Evolutionary conservation across 2,797 vertebrate genomes (phyloP).

Genomic region (Eleutherodactylus coqui): DNA sequence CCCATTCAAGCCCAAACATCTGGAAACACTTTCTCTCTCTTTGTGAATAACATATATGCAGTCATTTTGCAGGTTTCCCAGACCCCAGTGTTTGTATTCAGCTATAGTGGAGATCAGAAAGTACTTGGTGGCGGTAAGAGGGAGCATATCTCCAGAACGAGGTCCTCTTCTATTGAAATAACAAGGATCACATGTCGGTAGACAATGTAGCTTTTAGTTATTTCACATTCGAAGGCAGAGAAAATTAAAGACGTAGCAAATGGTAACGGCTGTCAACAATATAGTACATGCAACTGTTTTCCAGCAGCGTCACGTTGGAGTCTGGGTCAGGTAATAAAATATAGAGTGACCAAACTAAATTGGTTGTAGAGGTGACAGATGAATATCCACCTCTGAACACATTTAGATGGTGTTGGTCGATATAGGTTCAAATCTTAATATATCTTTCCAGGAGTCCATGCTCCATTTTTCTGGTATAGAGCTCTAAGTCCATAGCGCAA

Average conservation of each 20-base stretch:
- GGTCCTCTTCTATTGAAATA: not conserved
- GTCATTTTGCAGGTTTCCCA: slow-evolving; percentile 29
- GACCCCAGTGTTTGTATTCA: slow-evolving; percentile 28
- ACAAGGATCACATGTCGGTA: not conserved
- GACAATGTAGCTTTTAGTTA: not conserved
- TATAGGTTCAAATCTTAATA: not conserved
- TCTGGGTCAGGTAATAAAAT: not conserved
- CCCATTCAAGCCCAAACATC: slow-evolving; percentile 45
- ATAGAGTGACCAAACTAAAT: not conserved
- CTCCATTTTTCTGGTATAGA: no score
- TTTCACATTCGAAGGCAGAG: not conserved
- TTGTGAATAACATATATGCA: slow-evolving; percentile 42
- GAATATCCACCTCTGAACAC: not conserved
- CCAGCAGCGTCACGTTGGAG: no score
- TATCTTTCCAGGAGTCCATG: no score
- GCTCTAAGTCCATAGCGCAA: no score
- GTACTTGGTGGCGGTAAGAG: not conserved
- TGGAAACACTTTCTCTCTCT: slow-evolving; percentile 50
- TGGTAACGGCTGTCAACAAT: not conserved
- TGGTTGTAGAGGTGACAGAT: not conserved
- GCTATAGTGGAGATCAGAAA: not conserved
- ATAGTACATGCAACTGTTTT: no score
- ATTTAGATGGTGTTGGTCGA: not conserved
- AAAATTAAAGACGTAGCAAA: not conserved
- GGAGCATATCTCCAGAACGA: not conserved